Conservation (phyloP, 2,113 vertebrate genomes). For the Tilapia sparmanii region DNA sequence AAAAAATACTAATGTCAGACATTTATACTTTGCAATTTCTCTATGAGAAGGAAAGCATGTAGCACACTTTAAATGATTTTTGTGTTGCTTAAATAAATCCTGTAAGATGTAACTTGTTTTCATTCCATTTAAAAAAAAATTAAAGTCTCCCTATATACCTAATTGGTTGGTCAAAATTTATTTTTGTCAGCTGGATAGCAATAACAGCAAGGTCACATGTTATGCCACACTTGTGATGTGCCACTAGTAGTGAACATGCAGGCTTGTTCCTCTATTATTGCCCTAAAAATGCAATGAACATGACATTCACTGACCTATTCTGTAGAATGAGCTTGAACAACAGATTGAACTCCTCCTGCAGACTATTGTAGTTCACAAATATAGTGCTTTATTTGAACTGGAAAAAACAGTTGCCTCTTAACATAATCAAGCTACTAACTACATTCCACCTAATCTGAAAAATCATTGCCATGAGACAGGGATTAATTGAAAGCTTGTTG, state of each 20-base stretch:
- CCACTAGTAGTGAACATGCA: not conserved
- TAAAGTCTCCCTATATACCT: not conserved
- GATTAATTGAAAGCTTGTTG: not conserved
- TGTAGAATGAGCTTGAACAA: not conserved
- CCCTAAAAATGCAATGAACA: not conserved
- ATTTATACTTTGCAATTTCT: not conserved
- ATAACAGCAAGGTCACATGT: not conserved
- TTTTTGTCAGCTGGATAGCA: not conserved
- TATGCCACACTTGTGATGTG: not conserved
- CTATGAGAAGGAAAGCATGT: not conserved
- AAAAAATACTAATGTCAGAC: not conserved
- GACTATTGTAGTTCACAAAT: not conserved
- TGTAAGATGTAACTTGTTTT: not conserved
- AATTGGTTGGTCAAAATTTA: not conserved
- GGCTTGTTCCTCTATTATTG: not conserved
- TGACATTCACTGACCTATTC: not conserved
- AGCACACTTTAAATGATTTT: not conserved
- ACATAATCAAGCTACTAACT: not conserved
- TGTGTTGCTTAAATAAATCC: not conserved
- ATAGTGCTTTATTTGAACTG: not conserved
- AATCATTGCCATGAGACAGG: not conserved
- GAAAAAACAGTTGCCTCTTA: not conserved
- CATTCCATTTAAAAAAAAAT: not conserved
- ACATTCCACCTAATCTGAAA: not conserved
- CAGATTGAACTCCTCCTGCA: not conserved